These are phyloP conservation scores for Tetrax tetrax DNA, from an alignment of 2,113 vertebrate species.

Conservation along the genomic window DNA sequence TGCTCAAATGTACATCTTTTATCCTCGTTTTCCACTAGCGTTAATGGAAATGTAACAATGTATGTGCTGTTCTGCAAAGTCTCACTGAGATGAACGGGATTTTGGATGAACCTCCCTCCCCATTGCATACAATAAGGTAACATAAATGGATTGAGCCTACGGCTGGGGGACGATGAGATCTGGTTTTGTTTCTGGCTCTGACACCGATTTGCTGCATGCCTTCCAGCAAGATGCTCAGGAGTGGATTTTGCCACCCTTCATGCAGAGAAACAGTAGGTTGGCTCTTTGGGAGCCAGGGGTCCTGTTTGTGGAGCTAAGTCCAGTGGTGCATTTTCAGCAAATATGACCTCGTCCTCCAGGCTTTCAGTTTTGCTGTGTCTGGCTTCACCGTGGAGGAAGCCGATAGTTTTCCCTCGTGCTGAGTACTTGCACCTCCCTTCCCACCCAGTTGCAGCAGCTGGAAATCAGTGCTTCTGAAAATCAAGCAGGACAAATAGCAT, in stretches of 20 bases:
- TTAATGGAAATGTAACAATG: constrained; percentile 37
- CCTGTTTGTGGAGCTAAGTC: not conserved
- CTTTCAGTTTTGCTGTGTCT: not conserved
- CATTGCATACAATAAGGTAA: not conserved
- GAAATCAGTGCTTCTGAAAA: not conserved
- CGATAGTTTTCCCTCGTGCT: not conserved
- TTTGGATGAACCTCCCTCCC: constrained; percentile 20
- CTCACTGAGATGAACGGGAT: not conserved
- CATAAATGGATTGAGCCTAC: not conserved
- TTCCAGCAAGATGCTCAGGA: not conserved
- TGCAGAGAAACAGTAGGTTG: not conserved
- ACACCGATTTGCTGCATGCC: not conserved
- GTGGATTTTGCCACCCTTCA: not conserved
- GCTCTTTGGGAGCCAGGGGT: not conserved
- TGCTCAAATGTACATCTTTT: constrained; percentile 9
- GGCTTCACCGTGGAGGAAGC: not conserved
- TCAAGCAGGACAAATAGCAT: not conserved
- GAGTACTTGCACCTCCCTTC: not conserved
- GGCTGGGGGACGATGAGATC: not conserved
- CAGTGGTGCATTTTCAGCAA: fast-evolving
- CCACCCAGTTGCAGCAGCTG: not conserved
- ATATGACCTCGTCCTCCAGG: not conserved
- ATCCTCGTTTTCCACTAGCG: constrained; percentile 35
- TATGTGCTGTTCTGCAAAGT: constrained; percentile 12
- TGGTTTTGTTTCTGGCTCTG: constrained; percentile 30